phyloP scores from a whole-genome alignment of 2,888 invertebrate species.

The Pelosia muscerda region DNA sequence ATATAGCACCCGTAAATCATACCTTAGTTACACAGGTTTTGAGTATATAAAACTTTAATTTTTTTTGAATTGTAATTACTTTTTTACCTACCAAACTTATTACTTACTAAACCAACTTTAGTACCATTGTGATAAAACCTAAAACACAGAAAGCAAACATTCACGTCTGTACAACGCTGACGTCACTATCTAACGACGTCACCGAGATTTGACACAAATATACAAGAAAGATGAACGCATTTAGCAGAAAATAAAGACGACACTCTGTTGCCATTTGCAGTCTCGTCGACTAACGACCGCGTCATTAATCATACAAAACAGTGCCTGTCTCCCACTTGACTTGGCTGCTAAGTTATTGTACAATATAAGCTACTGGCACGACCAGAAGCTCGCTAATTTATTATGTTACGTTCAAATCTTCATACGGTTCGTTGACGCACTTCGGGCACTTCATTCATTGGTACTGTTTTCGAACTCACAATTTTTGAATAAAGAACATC shows the following conservation, averaged over 20 bases:
- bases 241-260: slow-evolving; percentile 72
- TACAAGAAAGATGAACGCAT: slow-evolving; percentile 63
- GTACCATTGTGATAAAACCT: slow-evolving; percentile 32
- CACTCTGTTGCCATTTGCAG: slow-evolving; percentile 73
- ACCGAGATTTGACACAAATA: slow-evolving; percentile 53
- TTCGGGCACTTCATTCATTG: background rate
- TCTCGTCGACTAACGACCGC: slow-evolving; percentile 67
- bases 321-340: slow-evolving; percentile 66
- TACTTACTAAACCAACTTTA: background rate
- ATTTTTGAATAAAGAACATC: background rate
- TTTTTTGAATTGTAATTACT: too few species aligned
- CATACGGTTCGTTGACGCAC: slow-evolving; percentile 3
- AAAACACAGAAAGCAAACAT: slow-evolving; percentile 25
- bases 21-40: too few species aligned
- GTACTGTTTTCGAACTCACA: background rate
- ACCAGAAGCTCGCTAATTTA: slow-evolving; percentile 51
- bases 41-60: too few species aligned
- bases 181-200: slow-evolving; percentile 49
- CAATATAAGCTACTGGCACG: slow-evolving; percentile 52
- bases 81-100: background rate
- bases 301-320: slow-evolving; percentile 78
- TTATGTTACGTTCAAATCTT: slow-evolving; percentile 31
- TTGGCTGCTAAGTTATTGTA: slow-evolving; percentile 58
- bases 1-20: too few species aligned
- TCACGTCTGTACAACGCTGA: slow-evolving; percentile 32